Evolutionary conservation across 2,797 vertebrate genomes (phyloP), one percentile per base, ranked within the genome.

Genomic region (Xenentodon cancila): DNA sequence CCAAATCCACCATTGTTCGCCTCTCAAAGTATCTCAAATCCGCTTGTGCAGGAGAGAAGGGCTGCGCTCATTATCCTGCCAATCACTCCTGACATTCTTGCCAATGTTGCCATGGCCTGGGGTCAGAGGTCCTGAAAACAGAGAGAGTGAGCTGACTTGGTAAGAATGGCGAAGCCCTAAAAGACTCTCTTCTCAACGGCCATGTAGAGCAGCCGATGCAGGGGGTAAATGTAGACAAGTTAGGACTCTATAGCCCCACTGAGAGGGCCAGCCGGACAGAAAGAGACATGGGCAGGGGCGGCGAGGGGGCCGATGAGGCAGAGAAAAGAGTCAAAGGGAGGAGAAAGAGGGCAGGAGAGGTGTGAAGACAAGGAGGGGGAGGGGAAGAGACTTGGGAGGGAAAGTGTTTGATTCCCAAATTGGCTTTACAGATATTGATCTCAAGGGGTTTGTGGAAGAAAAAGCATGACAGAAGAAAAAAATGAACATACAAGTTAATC

Each of bases 81-180:
- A 98, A 97, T 99, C 97, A 98, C 93, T 92, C 93, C 92, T 94
- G 95, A 96, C 97, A 98, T 98, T 97, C 97, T 95, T 97, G 95
- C 95, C 89, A 94, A 95, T 94, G 97, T 98, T 98, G 96, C 97
- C 96, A 98, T 98, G 97, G 97, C 91, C 93, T 71, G 89, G 92
- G 97, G 96, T 95, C 95, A 95, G 92, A 95, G 97, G 96, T 98
- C 96, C 93, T 93, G 94, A 97, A 96, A 97, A 97, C 96, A 96
- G 92, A 95, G 95, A 96, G 95, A 93, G 91, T 94, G 94, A 95
- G 94, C 95, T 95, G 95, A 97, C 95, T 96, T 88, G 93, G 94
- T 93, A 93, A 95, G 97, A 97, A 97, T 95, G 94, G 96, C 92
- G 87, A 92, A 84, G 92, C 90, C 93, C 94, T 93, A 93, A 94